Evolutionary conservation across 2,113 vertebrate species (phyloP).

Genomic region (Xiphophorus couchianus): DNA sequence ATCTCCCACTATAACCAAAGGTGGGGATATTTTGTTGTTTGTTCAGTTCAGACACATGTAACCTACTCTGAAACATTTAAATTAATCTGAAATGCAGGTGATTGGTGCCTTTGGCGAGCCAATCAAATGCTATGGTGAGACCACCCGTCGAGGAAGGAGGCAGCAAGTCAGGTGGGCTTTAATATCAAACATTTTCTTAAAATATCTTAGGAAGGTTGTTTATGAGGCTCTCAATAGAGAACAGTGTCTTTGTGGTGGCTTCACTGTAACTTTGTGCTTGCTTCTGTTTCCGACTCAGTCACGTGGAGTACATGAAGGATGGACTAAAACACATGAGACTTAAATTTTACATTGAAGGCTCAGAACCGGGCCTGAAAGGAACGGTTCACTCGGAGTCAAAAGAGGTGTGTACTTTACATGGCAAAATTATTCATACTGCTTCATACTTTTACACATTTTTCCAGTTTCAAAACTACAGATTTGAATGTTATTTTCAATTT

Average conservation of each 20-base stretch:
- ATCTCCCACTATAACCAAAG: not conserved
- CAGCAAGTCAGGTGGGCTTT: constrained; percentile 88
- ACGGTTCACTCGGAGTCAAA: constrained; percentile 91
- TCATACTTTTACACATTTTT: not conserved
- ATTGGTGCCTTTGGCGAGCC: constrained; percentile 90
- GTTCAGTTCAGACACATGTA: not conserved
- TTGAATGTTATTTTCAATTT: too few species aligned
- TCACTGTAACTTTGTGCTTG: not conserved
- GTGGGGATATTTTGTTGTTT: not conserved
- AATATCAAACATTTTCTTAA: not conserved
- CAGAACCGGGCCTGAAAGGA: constrained; percentile 87
- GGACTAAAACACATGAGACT: constrained; percentile 88
- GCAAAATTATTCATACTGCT: not conserved
- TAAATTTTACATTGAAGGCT: constrained; percentile 96
- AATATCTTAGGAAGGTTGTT: not conserved
- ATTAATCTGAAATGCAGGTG: constrained; percentile 75
- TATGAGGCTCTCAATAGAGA: not conserved
- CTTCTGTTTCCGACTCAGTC: constrained; percentile 76
- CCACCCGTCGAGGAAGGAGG: constrained; percentile 88
- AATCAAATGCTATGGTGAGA: constrained; percentile 91
- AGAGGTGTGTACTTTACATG: constrained; percentile 80
- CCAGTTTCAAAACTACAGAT: not conserved
- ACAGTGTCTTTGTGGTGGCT: not conserved
- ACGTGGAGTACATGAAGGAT: constrained; percentile 87
- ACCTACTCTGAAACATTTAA: not conserved